Base-by-base conservation (phyloP, 2,113 vertebrate genomes). In the Herpailurus yagouaroundi region DNA sequence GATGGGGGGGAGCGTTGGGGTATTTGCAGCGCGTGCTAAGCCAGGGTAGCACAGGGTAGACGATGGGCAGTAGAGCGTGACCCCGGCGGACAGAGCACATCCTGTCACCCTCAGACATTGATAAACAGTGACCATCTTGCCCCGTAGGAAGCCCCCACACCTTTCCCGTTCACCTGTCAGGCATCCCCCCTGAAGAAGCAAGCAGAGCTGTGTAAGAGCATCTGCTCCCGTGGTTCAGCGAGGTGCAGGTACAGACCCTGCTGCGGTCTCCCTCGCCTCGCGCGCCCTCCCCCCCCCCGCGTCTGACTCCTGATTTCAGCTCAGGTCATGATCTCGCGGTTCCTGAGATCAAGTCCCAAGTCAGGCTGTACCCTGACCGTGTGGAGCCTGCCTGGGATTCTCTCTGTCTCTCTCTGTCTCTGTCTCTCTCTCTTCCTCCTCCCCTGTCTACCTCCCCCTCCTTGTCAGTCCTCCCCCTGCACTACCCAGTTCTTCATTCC, bases 91-190 rank as follows among this genome's bases (percentile, higher is more conserved):
- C 0, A 0, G 57, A 79, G 36, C 80, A 29, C 12, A 18, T 25
- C 71, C 23, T 4, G 8, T 45, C 48, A 21, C 36, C n/a, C 8
- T 14, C 15, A 31, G 33, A 25, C 33, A 2, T n/a, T 16, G 63
- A 7, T 45, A 31, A 73, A 18, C 4, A 1, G 41, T 64, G 36
- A 31, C 14, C 48, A 11, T 27, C 9, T 5, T 15, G 12, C 1
- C 3, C 55, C 23, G 11, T 0, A 0, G 36, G 60, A 50, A 13
- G 12, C 21, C 8, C 36, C 55, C 18, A 27, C 5, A 1, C 52
- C 1, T 12, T 2, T 31, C 29, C 11, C 0, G 0, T 4, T 29
- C 3, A 0, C 33, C 68, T n/a, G 5, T 4, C 11, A 0, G 45
- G 1, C 2, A 8, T 25, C 27, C 41, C 74, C 50, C 25, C n/a